A percentile compares a stretch with the other conserved stretches of the same genome.
Evolutionary conservation across 2,888 invertebrate species (phyloP).

Genomic region (Athalia rosae): DNA sequence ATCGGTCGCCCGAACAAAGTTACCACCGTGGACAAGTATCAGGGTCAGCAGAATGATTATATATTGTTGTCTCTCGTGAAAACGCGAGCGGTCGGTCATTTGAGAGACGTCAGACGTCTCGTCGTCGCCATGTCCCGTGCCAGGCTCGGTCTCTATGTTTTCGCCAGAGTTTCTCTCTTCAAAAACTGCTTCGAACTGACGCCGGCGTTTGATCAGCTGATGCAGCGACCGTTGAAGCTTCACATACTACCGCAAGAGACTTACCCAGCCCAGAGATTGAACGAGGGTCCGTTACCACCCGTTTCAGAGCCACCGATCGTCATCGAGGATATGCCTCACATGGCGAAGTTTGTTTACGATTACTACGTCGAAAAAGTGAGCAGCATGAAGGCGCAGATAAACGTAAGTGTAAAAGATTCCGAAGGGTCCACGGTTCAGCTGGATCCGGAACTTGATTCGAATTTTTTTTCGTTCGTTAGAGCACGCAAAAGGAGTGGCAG

Average conservation of each 20-base stretch:
- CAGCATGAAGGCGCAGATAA: constrained; percentile 76
- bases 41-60: constrained; percentile 99
- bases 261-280: constrained; percentile 82
- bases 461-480: constrained; percentile 64
- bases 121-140: constrained; percentile 99
- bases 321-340: constrained; percentile 92
- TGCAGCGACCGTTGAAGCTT: constrained; percentile 86
- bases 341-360: constrained; percentile 96
- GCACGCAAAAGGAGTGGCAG: constrained; percentile 76
- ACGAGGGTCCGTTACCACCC: constrained; percentile 72
- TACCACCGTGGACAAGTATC: constrained; percentile 99
- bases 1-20: constrained; percentile 95
- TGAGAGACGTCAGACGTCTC: constrained; percentile 95
- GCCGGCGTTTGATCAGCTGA: constrained; percentile 94
- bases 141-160: constrained; percentile 95
- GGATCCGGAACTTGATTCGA: neutral
- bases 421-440: neutral
- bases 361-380: constrained; percentile 89
- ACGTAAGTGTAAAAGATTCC: constrained; percentile 62
- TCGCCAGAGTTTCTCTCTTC: constrained; percentile 94
- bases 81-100: constrained; percentile 97
- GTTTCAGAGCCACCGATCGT: constrained; percentile 76
- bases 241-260: constrained; percentile 87
- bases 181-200: constrained; percentile 97
- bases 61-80: constrained; percentile 96